A percentile compares a stretch with the other conserved stretches of the same genome.
Evolutionary conservation across 1,140 invertebrate species (phyloP).

Genomic region (Solen grandis): DNA sequence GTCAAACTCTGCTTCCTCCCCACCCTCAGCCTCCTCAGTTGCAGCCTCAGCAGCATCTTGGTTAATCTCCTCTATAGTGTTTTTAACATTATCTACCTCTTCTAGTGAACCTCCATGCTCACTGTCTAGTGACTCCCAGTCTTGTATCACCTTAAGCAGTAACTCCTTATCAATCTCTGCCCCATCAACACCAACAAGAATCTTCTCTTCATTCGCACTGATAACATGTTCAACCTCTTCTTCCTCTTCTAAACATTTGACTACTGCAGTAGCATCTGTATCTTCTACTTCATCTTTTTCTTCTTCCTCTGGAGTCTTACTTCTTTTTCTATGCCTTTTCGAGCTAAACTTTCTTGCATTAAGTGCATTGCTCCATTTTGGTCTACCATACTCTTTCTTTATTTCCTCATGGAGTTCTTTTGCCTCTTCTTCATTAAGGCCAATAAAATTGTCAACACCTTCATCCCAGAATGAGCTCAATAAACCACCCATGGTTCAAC

Average conservation of each 20-base stretch:
- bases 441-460: conserved; percentile 18
- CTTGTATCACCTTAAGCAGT: conserved; percentile 41
- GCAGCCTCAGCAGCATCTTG: background rate
- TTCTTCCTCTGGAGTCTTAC: background rate
- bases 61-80: conserved; percentile 28
- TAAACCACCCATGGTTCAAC: conserved; percentile 22
- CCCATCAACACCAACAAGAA: conserved; percentile 42
- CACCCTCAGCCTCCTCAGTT: background rate
- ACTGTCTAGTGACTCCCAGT: conserved; percentile 51
- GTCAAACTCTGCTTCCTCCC: background rate
- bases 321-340: background rate
- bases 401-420: conserved; percentile 29
- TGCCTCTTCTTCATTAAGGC: conserved; percentile 36
- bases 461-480: conserved; percentile 36
- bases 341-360: background rate
- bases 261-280: background rate
- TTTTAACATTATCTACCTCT: conserved; percentile 45
- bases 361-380: conserved; percentile 33
- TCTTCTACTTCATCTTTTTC: background rate
- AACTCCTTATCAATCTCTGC: conserved; percentile 34
- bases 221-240: conserved; percentile 6
- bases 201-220: background rate
- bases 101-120: conserved; percentile 23
- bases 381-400: conserved; percentile 45
- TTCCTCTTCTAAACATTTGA: background rate